A percentile compares a stretch with the other conserved stretches of the same genome.
Evolutionary conservation across 2,888 invertebrate genomes (phyloP).

Genomic region (Lycia hirtaria): DNA sequence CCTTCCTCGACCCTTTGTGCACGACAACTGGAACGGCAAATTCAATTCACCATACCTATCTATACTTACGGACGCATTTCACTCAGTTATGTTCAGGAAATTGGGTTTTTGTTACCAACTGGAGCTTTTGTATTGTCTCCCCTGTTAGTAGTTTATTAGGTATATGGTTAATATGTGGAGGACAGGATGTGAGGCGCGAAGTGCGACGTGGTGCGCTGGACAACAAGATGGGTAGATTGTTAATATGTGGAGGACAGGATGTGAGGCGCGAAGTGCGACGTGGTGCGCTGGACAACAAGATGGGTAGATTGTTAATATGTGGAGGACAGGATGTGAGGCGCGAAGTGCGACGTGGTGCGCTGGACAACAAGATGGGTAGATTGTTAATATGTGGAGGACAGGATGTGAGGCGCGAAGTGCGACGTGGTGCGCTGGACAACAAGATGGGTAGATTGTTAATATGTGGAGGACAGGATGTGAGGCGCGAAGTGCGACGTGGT

Average conservation of each 20-base stretch:
- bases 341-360: neutral
- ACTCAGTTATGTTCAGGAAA: constrained; percentile 29
- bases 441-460: too few relatives aligned
- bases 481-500: too few relatives aligned
- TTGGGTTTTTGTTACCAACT: constrained; percentile 20
- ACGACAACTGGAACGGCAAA: constrained; percentile 55
- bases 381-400: neutral
- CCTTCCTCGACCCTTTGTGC: constrained; percentile 49
- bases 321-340: neutral
- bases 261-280: neutral
- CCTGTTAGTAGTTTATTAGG: neutral
- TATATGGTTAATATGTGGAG: neutral
- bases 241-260: neutral
- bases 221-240: neutral
- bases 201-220: neutral
- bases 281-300: too few relatives aligned
- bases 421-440: too few relatives aligned
- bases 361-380: too few relatives aligned
- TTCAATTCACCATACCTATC: constrained; percentile 52
- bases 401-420: neutral
- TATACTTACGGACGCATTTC: constrained; percentile 22
- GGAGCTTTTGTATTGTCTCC: neutral
- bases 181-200: neutral
- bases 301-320: neutral
- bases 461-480: too few relatives aligned